phyloP scores from a whole-genome alignment of 2,113 vertebrate genomes.

The Anarrhichthys ocellatus region DNA sequence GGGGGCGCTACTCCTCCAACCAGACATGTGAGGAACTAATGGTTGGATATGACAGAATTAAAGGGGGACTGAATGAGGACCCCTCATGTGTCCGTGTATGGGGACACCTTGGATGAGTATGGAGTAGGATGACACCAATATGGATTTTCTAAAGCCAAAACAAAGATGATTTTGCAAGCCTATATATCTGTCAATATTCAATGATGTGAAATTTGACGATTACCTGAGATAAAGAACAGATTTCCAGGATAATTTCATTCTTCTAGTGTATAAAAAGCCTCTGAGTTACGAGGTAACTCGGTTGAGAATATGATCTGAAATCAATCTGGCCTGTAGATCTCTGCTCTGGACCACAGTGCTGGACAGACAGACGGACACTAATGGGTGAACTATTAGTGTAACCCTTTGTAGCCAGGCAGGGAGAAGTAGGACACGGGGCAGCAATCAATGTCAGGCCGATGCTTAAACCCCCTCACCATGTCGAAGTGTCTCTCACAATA shows the following conservation, averaged over 20 bases:
- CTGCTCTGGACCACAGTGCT: neutral
- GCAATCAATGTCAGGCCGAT: constrained; percentile 27
- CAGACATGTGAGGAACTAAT: neutral
- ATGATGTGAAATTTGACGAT: neutral
- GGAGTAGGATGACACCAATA: neutral
- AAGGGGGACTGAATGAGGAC: neutral
- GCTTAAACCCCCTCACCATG: constrained; percentile 74
- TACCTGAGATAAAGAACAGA: neutral
- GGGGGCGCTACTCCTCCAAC: neutral
- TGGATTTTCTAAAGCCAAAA: neutral
- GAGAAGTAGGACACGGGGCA: constrained; percentile 10
- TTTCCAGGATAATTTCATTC: neutral
- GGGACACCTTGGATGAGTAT: neutral
- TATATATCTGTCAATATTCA: neutral
- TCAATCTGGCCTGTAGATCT: neutral
- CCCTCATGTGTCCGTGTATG: neutral
- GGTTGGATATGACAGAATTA: neutral
- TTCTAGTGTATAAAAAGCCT: neutral
- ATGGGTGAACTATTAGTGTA: constrained; percentile 19
- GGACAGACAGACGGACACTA: neutral
- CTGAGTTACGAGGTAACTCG: neutral
- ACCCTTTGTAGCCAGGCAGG: constrained; percentile 34
- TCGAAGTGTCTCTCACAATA: constrained; percentile 84
- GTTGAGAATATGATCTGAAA: neutral
- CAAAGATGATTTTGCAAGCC: neutral